Evolutionary conservation across 2,113 vertebrate species (phyloP).

Genomic region (Phalacrocorax pelagicus): DNA sequence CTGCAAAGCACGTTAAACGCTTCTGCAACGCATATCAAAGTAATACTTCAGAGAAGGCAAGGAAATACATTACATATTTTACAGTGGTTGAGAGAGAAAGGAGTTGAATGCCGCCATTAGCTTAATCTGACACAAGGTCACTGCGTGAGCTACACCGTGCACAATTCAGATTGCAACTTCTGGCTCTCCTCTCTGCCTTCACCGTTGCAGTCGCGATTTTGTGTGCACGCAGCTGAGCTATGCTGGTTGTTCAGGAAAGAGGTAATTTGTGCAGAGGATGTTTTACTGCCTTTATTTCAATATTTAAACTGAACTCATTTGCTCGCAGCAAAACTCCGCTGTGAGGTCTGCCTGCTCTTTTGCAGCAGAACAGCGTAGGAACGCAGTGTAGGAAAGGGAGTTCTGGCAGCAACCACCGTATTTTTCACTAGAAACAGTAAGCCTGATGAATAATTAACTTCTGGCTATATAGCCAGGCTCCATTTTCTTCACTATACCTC

Average conservation of each 20-base stretch:
- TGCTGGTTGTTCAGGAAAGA: neutral
- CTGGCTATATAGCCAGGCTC: neutral
- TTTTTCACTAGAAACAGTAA: conserved; percentile 21
- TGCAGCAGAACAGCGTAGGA: neutral
- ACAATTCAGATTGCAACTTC: neutral
- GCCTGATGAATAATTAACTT: conserved; percentile 43
- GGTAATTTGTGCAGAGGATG: neutral
- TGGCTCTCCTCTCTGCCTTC: neutral
- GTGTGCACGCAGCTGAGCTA: neutral
- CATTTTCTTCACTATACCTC: neutral
- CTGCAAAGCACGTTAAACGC: neutral
- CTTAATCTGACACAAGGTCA: neutral
- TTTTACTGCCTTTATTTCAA: neutral
- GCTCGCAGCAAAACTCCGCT: neutral
- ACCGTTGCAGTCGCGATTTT: neutral
- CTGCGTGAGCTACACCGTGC: neutral
- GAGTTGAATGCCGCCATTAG: neutral
- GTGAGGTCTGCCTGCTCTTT: neutral
- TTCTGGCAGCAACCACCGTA: neutral
- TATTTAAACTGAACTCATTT: neutral
- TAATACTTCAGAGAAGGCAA: neutral
- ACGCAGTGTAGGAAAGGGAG: neutral
- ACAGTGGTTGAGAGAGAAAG: neutral
- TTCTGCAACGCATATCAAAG: neutral
- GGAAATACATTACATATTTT: neutral